Evolutionary conservation across 1,140 invertebrate species (phyloP), one percentile per base, ranked within the genome.

Genomic region (Zaprionus taronus): DNA sequence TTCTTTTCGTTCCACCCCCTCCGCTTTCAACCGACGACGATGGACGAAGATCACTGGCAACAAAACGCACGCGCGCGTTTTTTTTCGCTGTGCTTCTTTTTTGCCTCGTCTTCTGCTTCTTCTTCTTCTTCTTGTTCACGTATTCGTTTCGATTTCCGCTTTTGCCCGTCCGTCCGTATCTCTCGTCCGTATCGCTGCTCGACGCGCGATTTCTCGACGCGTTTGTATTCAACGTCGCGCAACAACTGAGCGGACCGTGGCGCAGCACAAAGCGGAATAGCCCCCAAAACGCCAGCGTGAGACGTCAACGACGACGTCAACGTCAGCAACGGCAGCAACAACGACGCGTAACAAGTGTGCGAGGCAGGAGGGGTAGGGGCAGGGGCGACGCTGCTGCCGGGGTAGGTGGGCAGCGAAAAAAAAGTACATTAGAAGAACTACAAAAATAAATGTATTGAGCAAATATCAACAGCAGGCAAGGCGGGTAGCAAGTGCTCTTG

Each of bases 401-500:
- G 17, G 20, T 26, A 34, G 14, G 31, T 5, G 17, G 20, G 34
- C 47, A 38, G 34, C 31, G 57, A 68, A 57, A 79, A 79, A 80
- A 72, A 62, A 70, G 65, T 73, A 58, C 65, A 79, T 72, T 70
- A 74, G 67, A 79, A 72, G 61, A 79, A 77, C 80, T 77, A 79
- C 75, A 77, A 76, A 89, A 89, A 89, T 89, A 84, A 86, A 87
- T 89, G 68, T 87, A 83, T 87, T 87, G 84, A 87, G 84, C 80
- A 83, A 87, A 83, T 87, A 87, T 89, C 74, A 87, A 83, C 67
- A 80, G 55, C 49, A 51, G 44, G 44, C 24, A 2, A n/a, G 24
- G 65, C 26, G 67, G 20, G 55, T 38, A 55, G 36, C 68, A 66
- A 51, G 47, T 51, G 47, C 47, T 51, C 17, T 51, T 51, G 20